A percentile compares a stretch with the other conserved stretches of the same genome.
Conservation (phyloP, 37 sponge, comb jelly and placozoan genomes). For the Spongilla lacustris region DNA sequence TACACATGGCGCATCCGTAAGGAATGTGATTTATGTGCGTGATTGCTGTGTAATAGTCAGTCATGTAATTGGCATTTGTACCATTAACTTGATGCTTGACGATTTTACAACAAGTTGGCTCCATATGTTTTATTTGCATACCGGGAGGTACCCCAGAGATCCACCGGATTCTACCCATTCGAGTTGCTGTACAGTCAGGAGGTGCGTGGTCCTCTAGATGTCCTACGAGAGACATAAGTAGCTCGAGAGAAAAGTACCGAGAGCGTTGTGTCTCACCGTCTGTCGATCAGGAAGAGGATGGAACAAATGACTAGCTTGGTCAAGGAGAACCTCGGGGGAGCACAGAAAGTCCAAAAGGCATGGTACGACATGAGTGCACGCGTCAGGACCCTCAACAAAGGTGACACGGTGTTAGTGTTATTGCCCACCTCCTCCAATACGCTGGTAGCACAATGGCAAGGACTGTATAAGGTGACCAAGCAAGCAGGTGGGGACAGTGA, state of each 20-base stretch:
- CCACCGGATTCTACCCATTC: conserved; percentile 38
- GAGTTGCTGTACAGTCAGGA: conserved; percentile 25
- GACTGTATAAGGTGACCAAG: conserved; percentile 24
- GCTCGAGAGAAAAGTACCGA: not conserved
- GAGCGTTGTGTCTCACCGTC: conserved; percentile 8
- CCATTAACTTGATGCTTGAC: no score
- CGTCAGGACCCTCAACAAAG: not conserved
- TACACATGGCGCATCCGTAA: no score
- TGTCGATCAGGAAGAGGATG: conserved; percentile 7
- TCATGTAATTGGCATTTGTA: no score
- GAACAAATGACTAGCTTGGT: conserved; percentile 9
- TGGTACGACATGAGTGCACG: conserved; percentile 21
- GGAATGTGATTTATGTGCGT: no score
- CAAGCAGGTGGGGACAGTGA: no score
- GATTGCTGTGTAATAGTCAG: no score
- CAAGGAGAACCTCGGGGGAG: conserved; percentile 6
- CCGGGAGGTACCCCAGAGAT: conserved; percentile 25
- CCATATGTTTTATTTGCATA: no score
- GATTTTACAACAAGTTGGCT: no score
- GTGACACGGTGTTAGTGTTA: conserved; percentile 29
- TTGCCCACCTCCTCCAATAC: conserved; percentile 7
- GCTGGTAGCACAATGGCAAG: conserved; percentile 15
- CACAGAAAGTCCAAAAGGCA: conserved; percentile 21
- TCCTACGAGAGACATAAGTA: conserved; percentile 12
- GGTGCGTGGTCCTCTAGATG: conserved; percentile 33